A percentile compares a stretch with the other conserved stretches of the same genome.
Conservation (phyloP, 2,113 vertebrate genomes). For the Pimephales promelas region DNA sequence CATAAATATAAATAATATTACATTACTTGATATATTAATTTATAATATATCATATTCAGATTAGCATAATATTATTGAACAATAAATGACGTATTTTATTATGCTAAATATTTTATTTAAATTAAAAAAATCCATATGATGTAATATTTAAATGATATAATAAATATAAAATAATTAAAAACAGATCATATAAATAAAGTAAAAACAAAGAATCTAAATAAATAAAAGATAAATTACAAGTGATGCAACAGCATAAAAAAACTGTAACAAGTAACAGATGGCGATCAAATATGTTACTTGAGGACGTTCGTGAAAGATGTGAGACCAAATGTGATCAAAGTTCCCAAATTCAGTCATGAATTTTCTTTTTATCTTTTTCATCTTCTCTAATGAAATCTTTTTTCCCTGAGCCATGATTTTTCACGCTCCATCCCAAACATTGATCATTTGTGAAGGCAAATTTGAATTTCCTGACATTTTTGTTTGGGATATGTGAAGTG, state of each 20-base stretch:
- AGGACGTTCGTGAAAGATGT: background rate
- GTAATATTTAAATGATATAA: background rate
- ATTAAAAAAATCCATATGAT: background rate
- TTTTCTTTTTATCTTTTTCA: background rate
- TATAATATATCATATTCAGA: background rate
- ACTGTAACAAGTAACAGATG: background rate
- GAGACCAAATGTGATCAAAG: conserved; percentile 5
- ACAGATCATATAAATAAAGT: background rate
- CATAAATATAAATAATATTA: background rate
- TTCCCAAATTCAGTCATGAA: background rate
- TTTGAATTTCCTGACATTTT: conserved; percentile 16
- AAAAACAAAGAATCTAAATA: background rate
- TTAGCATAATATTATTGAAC: too few relatives aligned
- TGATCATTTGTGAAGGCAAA: conserved; percentile 26
- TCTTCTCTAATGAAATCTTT: conserved; percentile 3
- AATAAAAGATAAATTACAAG: background rate
- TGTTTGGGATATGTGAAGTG: conserved; percentile 15
- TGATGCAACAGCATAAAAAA: background rate
- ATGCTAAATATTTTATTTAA: background rate
- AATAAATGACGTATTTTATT: background rate
- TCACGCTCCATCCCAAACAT: background rate
- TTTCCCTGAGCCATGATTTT: background rate
- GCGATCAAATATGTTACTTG: background rate
- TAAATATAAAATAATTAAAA: background rate
- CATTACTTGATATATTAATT: background rate